Evolutionary conservation across 2,113 vertebrate species (phyloP).

Genomic region (Callocephalon fimbriatum): DNA sequence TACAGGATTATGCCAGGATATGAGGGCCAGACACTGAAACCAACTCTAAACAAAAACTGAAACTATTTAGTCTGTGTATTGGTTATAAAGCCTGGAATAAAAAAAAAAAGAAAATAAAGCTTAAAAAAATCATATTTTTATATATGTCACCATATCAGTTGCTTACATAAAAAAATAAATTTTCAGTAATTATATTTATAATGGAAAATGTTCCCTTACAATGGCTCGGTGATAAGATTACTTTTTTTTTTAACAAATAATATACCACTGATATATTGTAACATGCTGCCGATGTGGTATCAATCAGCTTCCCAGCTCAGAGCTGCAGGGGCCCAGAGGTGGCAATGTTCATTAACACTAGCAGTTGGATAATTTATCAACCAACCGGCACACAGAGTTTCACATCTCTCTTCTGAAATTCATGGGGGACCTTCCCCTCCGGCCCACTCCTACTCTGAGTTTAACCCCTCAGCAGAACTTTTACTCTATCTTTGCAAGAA

Average conservation of each 20-base stretch:
- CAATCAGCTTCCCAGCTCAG: neutral
- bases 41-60: constrained; percentile 7
- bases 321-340: neutral
- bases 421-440: neutral
- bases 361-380: constrained; percentile 23
- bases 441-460: neutral
- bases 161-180: neutral
- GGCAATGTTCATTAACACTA: neutral
- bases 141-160: neutral
- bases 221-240: neutral
- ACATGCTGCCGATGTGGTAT: neutral
- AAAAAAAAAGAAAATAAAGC: neutral
- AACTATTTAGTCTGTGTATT: neutral
- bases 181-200: neutral
- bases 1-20: neutral
- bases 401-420: neutral
- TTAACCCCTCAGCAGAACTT: constrained; percentile 40
- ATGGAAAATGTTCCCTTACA: neutral
- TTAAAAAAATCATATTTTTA: neutral
- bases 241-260: neutral
- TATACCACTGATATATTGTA: neutral
- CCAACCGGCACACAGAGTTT: neutral
- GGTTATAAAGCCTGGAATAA: neutral
- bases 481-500: fast-evolving
- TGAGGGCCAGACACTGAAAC: neutral